Conservation (phyloP, 2,888 invertebrate genomes). For the Coenonympha glycerion region DNA sequence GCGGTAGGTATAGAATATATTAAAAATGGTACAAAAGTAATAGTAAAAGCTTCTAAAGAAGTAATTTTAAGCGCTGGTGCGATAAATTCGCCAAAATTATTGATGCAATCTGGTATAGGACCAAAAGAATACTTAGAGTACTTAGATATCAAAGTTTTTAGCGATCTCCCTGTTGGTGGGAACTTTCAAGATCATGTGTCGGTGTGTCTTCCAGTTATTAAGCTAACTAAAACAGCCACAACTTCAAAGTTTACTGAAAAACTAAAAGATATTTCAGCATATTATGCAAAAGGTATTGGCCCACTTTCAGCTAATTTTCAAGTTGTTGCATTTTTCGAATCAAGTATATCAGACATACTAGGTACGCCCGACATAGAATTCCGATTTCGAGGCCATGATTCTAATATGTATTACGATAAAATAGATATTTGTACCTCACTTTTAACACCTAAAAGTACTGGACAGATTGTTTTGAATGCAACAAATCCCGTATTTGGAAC, state of each 20-base stretch:
- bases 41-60: conserved; percentile 51
- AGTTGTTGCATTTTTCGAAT: conserved; percentile 61
- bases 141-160: conserved; percentile 49
- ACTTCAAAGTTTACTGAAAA: conserved; percentile 55
- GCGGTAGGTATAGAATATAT: conserved; percentile 57
- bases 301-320: conserved; percentile 68
- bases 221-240: conserved; percentile 54
- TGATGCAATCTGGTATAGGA: conserved; percentile 68
- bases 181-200: conserved; percentile 70
- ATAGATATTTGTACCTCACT: conserved; percentile 62
- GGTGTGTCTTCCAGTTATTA: conserved; percentile 64
- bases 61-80: conserved; percentile 63
- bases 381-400: conserved; percentile 63
- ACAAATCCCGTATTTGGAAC: conserved; percentile 56
- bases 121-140: conserved; percentile 66
- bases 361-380: conserved; percentile 65
- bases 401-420: conserved; percentile 67
- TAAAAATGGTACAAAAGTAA: conserved; percentile 59
- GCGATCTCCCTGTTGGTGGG: conserved; percentile 61
- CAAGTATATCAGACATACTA: conserved; percentile 54
- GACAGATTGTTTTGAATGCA: conserved; percentile 60
- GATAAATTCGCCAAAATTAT: conserved; percentile 61
- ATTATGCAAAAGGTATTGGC: conserved; percentile 59
- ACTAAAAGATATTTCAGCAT: conserved; percentile 60
- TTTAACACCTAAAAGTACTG: conserved; percentile 65